Percentiles rank a stretch among this genome's conserved stretches.
These are phyloP conservation scores for Callyntrura guangdongensis DNA, from an alignment of 2,888 invertebrate genomes.

Conservation along the genomic window DNA sequence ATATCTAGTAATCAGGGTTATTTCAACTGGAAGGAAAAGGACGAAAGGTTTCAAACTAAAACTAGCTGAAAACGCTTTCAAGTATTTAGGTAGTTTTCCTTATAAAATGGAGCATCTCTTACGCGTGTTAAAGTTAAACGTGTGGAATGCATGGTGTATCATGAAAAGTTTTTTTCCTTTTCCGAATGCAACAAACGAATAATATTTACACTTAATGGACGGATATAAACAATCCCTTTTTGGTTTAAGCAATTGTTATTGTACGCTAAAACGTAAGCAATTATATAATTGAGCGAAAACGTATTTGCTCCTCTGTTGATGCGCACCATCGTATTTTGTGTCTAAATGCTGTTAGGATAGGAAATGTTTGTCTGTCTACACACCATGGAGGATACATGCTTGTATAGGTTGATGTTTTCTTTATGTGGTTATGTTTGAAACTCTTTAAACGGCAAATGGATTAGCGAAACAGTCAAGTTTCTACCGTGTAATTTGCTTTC, in stretches of 20 bases:
- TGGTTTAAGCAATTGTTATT: slow-evolving; percentile 16
- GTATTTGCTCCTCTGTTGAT: not conserved
- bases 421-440: no score
- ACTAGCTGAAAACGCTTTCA: slow-evolving; percentile 56
- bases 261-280: slow-evolving; percentile 3
- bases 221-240: not conserved
- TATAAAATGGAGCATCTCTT: slow-evolving; percentile 20
- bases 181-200: not conserved
- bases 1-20: slow-evolving; percentile 62
- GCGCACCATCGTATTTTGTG: no score
- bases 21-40: slow-evolving; percentile 66
- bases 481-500: slow-evolving; percentile 2
- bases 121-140: not conserved
- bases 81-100: slow-evolving; percentile 12
- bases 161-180: not conserved
- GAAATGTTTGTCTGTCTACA: not conserved
- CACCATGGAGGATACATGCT: not conserved
- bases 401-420: not conserved
- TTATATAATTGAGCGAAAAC: not conserved
- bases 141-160: not conserved
- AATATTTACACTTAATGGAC: not conserved
- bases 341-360: not conserved
- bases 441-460: no score
- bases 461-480: not conserved
- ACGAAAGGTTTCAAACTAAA: slow-evolving; percentile 67